Evolutionary conservation across 1,140 invertebrate genomes (phyloP), one percentile per base, ranked within the genome.

Genomic region (Samia ricini): DNA sequence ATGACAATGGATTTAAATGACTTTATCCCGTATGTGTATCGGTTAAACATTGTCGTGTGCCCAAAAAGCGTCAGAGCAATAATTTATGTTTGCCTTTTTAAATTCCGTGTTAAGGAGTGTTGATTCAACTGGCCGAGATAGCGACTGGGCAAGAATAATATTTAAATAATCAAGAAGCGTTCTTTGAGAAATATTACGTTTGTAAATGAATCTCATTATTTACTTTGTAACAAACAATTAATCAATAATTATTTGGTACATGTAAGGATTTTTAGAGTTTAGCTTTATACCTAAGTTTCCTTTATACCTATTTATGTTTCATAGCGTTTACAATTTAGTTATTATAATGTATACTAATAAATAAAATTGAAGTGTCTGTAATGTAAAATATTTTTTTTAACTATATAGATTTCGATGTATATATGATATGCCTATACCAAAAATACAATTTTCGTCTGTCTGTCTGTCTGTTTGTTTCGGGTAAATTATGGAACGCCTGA

Each of bases 1-100:
- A 82, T 81, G 76, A 89, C 87, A 89, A 89, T 87, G 70, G 85
- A 77, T 86, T 83, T 79, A 87, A 88, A 87, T 88, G 81, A 87
- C 83, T 87, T 78, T 85, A 88, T 83, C 77, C 65, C 61, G 77
- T 78, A 85, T 74, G 66, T 80, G 66, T 80, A 73, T 81, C 62
- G 48, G 72, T 83, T 72, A 62, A 60, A 71, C 68, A 74, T 76
- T 81, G 75, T 81, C 63, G 62, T 69, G 64, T 70, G 64, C 66
- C 61, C 64, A 60, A 75, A 75, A 74, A 61, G 76, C 71, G 76
- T 73, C 69, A 71, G 75, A 70, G 81, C n/a, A n/a, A n/a, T 85
- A 73, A 80, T 85, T 83, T 80, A 85, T 83, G 71, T 78, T 66
- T 4, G 48, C 83, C 75, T 81, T 78, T 78, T 75, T 70, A 63